These are phyloP conservation scores for Acanthurus tractus DNA, from an alignment of 2,797 vertebrate genomes.

Conservation along the genomic window DNA sequence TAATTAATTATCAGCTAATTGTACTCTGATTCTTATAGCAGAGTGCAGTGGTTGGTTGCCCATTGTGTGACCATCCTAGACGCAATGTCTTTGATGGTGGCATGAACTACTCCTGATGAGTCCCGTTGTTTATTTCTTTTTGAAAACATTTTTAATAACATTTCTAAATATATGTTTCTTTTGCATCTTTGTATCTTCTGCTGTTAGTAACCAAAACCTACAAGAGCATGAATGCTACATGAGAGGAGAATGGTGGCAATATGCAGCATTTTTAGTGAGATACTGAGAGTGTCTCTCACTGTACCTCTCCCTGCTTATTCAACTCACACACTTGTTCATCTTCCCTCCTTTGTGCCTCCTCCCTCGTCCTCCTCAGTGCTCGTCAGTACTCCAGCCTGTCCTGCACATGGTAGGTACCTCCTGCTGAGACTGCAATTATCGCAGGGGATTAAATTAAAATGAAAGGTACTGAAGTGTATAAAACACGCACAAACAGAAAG, in stretches of 20 bases:
- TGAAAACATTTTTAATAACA: too few species aligned
- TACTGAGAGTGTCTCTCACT: not conserved
- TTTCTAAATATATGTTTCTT: not conserved
- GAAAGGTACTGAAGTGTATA: not conserved
- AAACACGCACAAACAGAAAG: slow-evolving; percentile 18
- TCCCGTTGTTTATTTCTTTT: too few species aligned
- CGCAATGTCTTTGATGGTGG: too few species aligned
- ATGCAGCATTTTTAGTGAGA: not conserved
- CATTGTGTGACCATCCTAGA: too few species aligned
- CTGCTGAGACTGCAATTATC: slow-evolving; percentile 39
- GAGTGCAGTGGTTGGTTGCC: too few species aligned
- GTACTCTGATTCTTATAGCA: too few species aligned
- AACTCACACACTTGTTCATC: not conserved
- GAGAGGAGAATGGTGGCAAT: not conserved
- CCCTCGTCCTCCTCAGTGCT: not conserved
- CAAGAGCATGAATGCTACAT: not conserved
- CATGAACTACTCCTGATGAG: too few species aligned
- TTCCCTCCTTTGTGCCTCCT: not conserved
- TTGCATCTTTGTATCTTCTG: not conserved
- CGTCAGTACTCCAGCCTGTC: not conserved
- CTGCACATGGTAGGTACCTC: slow-evolving; percentile 19
- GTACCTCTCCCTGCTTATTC: not conserved
- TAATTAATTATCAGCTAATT: too few species aligned
- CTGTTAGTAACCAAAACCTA: too few species aligned
- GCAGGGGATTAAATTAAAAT: slow-evolving; percentile 24